Evolutionary conservation across 2,888 invertebrate species (phyloP), one percentile per base, ranked within the genome.

Genomic region (Ceratothoa steindachneri): DNA sequence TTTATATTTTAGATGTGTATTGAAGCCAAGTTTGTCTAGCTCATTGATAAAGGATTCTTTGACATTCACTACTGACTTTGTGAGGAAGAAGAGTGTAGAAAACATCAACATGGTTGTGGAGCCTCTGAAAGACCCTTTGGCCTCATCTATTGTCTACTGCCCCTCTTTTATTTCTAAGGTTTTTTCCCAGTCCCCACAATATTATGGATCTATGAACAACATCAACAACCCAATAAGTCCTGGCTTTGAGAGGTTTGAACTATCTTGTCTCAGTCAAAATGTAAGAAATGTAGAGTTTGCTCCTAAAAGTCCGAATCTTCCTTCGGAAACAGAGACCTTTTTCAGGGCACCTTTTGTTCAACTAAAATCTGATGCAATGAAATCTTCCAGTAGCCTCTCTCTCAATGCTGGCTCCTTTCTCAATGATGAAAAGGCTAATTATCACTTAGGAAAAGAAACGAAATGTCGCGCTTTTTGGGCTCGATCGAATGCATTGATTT

Each of bases 401-500:
- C 60, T 22, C 22, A 24, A 60, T 60, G 24, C 60, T 12, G 24
- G 24, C 24, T 60, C n/a, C 12, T 15, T 60, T 24, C 12, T 22
- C 27, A 41, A 41, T 15, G 15, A 41, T 41, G 41, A 41, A 15
- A 41, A 15, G 15, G 41, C 5, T 5, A 41, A 41, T 41, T 41
- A 5, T 15, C 41, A 41, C 15, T 5, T 9, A 9, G 60, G 24
- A 24, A 60, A 60, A 24, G 22, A 60, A 24, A 60, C 9, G 30
- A 74, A 73, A 30, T 76, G 79, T 67, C 66, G 79, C 68, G 79
- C 80, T 29, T 80, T 76, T 29, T 80, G 80, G 80, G 77, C 80
- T 22, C 64, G 80, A 30, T 81, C 81, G 24, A 89, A 90, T 84
- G 88, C 88, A 69, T 87, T 88, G n/a, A 85, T 90, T 75, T 84